Base-by-base conservation (phyloP, 1,140 invertebrate genomes). In the Bursaphelenchus mucronatus region DNA sequence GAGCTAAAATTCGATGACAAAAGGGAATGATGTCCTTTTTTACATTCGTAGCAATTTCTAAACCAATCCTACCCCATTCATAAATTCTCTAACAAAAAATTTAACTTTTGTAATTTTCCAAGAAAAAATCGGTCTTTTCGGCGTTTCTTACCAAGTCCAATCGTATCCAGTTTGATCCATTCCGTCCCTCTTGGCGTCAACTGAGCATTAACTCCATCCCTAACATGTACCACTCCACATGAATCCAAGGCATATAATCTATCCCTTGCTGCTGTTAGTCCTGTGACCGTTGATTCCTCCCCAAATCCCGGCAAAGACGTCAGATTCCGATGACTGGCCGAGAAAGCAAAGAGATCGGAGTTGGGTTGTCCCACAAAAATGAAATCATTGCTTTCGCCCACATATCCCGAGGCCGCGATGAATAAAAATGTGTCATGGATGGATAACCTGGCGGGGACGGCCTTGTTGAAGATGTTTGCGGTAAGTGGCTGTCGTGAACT, bases 301-400 rank as follows among this genome's bases (percentile, higher is more conserved):
- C 44, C 57, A 66, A 66, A 64, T 45, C 49, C 13, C n/a, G 67
- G 67, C 11, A 69, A 56, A 5, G 69, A 73, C 49, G 49, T 69
- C 21, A 69, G 61, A 39, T 71, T 70, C 15, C 50, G 19, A 21
- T 65, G 44, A 19, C 46, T 61, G 13, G 44, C 39, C 21, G 69
- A 73, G 69, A 66, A 69, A 4, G 69, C 30, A 46, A 68, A 69
- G 4, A 69, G 49, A 15, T 69, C 70, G 3, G 70, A 66, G 17
- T 70, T 64, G 9, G 66, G 66, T 40, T 70, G 66, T 40, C 66
- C 71, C 17, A 68, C 53, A 39, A 41, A 70, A 8, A 68, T 43
- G n/a, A 21, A 61, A 51, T 68, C 66, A 43, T 71, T 74, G 17
- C 67, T 17, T 3, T 62, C 52, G 8, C 73, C 70, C 19, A 52